These are phyloP conservation scores for Noctua janthe DNA, from an alignment of 2,888 invertebrate genomes.

Conservation along the genomic window DNA sequence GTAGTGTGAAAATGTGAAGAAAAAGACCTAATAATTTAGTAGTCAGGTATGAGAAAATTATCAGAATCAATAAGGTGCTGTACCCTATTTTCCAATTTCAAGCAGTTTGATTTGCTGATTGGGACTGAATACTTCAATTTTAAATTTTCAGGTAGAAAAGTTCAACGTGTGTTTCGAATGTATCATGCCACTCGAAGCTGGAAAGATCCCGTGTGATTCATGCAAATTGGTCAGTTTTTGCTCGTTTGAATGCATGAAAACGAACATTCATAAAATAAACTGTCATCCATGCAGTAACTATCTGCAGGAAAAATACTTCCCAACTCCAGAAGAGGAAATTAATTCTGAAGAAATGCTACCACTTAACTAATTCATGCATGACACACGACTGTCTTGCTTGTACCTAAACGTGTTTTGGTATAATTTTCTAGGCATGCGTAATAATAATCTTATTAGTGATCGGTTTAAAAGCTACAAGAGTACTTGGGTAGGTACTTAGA, in stretches of 20 bases:
- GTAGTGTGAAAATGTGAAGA: not conserved
- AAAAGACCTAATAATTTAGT: not conserved
- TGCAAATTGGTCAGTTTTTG: slow-evolving; percentile 83
- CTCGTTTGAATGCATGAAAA: slow-evolving; percentile 77
- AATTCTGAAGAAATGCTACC: not conserved
- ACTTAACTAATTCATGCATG: not conserved
- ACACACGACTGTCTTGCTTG: not conserved
- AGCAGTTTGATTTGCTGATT: not conserved
- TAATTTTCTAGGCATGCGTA: not conserved
- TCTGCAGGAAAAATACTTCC: slow-evolving; percentile 75
- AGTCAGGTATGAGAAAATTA: not conserved
- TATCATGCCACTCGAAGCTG: slow-evolving; percentile 73
- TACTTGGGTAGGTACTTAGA: not conserved
- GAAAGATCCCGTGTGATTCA: slow-evolving; percentile 73
- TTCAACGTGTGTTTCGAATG: slow-evolving; percentile 86
- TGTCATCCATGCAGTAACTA: slow-evolving; percentile 83
- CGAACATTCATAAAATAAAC: slow-evolving; percentile 73
- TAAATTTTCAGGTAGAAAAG: slow-evolving; percentile 74
- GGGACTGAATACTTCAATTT: too few relatives aligned
- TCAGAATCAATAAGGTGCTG: not conserved
- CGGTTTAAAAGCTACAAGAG: not conserved
- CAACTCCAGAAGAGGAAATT: slow-evolving; percentile 42
- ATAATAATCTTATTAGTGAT: not conserved
- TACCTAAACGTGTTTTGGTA: not conserved
- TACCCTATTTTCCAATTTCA: not conserved